Conservation (phyloP, 1,140 invertebrate species). For the Caenorhabditis briggsae region DNA sequence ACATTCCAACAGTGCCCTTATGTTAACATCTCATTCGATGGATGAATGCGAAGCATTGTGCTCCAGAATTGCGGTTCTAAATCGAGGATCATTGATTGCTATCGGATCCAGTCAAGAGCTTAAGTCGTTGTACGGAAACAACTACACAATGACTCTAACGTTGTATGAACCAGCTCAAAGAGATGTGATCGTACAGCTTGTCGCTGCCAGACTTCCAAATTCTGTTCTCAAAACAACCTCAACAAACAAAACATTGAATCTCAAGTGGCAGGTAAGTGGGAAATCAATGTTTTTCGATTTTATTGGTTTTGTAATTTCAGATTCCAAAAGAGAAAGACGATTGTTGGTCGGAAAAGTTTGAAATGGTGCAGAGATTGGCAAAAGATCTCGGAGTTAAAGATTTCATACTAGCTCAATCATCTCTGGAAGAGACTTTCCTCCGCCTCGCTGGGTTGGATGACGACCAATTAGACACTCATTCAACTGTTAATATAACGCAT, state of each 20-base stretch:
- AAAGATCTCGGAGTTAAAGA: conserved; percentile 50
- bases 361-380: conserved; percentile 37
- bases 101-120: conserved; percentile 80
- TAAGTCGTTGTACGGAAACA: conserved; percentile 76
- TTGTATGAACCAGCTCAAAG: not conserved
- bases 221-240: conserved; percentile 46
- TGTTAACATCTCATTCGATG: conserved; percentile 76
- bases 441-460: conserved; percentile 43
- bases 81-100: conserved; percentile 79
- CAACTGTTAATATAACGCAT: not conserved
- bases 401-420: conserved; percentile 56
- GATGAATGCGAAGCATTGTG: conserved; percentile 76
- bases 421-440: conserved; percentile 57
- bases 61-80: conserved; percentile 70
- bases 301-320: not conserved
- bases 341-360: conserved; percentile 52
- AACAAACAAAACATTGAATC: conserved; percentile 50
- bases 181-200: conserved; percentile 14
- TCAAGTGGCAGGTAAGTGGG: conserved; percentile 53
- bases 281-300: not conserved
- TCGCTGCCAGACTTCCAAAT: not conserved
- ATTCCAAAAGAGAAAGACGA: conserved; percentile 41
- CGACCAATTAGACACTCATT: conserved; percentile 3
- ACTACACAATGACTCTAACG: conserved; percentile 49
- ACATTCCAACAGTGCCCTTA: conserved; percentile 52